A percentile compares a stretch with the other conserved stretches of the same genome.
Evolutionary conservation across 1,140 invertebrate species (phyloP).

Genomic region (Drosophila ironensis): DNA sequence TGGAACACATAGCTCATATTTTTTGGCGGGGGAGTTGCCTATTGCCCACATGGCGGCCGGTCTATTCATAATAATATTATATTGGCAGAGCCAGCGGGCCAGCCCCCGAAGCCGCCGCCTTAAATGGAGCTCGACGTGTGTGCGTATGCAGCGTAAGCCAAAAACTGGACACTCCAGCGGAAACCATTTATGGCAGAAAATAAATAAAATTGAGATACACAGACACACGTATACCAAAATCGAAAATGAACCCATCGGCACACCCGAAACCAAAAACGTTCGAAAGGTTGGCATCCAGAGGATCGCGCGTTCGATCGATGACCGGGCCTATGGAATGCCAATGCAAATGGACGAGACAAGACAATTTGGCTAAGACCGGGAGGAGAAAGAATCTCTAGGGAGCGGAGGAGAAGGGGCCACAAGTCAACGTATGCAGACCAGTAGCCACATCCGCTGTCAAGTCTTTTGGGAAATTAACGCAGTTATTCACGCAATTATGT

Average conservation of each 20-base stretch:
- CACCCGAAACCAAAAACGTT: conserved; percentile 51
- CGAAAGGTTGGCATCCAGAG: conserved; percentile 8
- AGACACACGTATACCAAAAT: conserved; percentile 1
- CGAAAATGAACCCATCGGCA: conserved; percentile 28
- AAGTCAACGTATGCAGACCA: conserved; percentile 32
- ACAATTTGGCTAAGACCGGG: not conserved
- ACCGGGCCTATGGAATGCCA: conserved; percentile 25
- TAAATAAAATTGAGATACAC: not conserved
- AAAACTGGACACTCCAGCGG: conserved; percentile 42
- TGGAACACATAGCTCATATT: conserved; percentile 49
- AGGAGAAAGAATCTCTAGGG: not conserved
- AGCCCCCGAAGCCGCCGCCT: conserved; percentile 23
- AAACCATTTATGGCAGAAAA: conserved; percentile 46
- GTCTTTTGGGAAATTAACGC: conserved; percentile 69
- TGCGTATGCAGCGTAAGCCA: conserved; percentile 27
- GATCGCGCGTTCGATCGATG: conserved; percentile 5
- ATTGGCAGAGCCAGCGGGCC: conserved; percentile 21
- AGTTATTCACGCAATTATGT: conserved; percentile 69
- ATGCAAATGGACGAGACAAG: conserved; percentile 23
- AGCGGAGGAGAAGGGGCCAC: conserved; percentile 8
- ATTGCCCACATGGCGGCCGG: conserved; percentile 33
- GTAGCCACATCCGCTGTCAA: conserved; percentile 77
- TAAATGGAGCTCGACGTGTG: conserved; percentile 57
- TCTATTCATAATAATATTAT: conserved; percentile 46
- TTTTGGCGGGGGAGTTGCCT: conserved; percentile 9